Evolutionary conservation across 2,888 invertebrate genomes (phyloP).

Genomic region (Nymphalis c-album): DNA sequence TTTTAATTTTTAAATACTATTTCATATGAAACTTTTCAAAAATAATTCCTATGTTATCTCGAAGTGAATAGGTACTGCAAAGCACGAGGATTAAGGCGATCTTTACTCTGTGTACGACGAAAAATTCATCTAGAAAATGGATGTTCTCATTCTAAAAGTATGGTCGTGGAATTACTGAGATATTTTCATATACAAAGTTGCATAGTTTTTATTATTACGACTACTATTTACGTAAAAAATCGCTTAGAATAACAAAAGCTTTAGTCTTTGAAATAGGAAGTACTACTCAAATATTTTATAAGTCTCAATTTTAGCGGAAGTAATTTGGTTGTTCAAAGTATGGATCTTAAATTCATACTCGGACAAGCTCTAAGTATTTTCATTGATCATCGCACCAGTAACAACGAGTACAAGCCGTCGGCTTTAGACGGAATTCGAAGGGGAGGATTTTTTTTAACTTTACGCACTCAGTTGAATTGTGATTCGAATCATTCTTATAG

Average conservation of each 20-base stretch:
- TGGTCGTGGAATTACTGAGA: neutral
- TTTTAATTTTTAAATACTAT: too few species aligned
- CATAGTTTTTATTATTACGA: constrained; percentile 1
- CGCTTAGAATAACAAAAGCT: neutral
- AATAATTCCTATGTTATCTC: neutral
- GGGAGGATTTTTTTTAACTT: too few species aligned
- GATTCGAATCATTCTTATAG: too few species aligned
- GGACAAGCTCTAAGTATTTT: neutral
- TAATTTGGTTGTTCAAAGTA: too few species aligned
- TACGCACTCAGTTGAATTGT: too few species aligned
- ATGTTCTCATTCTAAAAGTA: neutral
- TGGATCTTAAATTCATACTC: too few species aligned
- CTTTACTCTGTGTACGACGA: neutral
- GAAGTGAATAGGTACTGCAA: neutral
- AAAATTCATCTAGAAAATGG: constrained; percentile 4
- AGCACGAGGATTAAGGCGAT: neutral
- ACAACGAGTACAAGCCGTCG: too few species aligned
- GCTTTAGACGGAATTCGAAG: too few species aligned
- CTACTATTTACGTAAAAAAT: neutral
- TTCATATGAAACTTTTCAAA: too few species aligned
- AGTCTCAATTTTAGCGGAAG: too few species aligned
- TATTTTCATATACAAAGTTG: neutral
- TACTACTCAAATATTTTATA: too few species aligned
- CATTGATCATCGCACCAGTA: neutral
- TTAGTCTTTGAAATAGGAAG: too few species aligned